Percentiles rank a stretch among this genome's conserved stretches.
Evolutionary conservation across 2,888 invertebrate genomes (phyloP).

Genomic region (Ptychoptera albimana): DNA sequence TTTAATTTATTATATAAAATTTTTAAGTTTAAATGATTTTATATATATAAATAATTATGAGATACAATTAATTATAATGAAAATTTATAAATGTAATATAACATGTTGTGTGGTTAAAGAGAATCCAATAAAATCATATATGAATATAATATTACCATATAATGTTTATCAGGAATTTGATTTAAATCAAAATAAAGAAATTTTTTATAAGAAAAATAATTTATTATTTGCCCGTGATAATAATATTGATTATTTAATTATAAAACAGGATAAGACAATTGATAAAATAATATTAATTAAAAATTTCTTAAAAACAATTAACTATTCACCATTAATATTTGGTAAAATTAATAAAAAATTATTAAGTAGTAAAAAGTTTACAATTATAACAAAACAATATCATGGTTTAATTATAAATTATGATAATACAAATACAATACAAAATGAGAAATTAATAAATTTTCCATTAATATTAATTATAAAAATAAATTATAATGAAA

Average conservation of each 20-base stretch:
- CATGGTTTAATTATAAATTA: slow-evolving; percentile 18
- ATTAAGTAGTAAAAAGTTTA: slow-evolving; percentile 21
- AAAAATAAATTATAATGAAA: no score
- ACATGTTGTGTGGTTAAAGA: slow-evolving; percentile 18
- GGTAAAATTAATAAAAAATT: background rate
- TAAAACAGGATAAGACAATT: slow-evolving; percentile 19
- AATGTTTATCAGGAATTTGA: slow-evolving; percentile 10
- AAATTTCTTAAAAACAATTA: slow-evolving; percentile 12
- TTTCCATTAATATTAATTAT: no score
- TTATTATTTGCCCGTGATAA: slow-evolving; percentile 12
- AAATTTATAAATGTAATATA: slow-evolving; percentile 15
- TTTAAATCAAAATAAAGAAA: no score
- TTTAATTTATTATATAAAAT: slow-evolving; percentile 18
- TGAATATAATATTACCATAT: slow-evolving; percentile 21
- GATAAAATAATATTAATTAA: slow-evolving; percentile 17
- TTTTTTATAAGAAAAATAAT: no score
- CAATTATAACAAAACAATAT: slow-evolving; percentile 23
- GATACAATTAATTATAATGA: slow-evolving; percentile 13
- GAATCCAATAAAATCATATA: slow-evolving; percentile 21
- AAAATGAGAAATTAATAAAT: no score
- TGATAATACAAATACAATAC: no score
- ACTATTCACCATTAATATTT: slow-evolving; percentile 4
- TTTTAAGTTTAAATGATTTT: slow-evolving; percentile 18
- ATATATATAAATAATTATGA: slow-evolving; percentile 9
- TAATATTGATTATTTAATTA: slow-evolving; percentile 19